Evolutionary conservation across 1,140 invertebrate genomes (phyloP).

Genomic region (Nasonia longicornis): DNA sequence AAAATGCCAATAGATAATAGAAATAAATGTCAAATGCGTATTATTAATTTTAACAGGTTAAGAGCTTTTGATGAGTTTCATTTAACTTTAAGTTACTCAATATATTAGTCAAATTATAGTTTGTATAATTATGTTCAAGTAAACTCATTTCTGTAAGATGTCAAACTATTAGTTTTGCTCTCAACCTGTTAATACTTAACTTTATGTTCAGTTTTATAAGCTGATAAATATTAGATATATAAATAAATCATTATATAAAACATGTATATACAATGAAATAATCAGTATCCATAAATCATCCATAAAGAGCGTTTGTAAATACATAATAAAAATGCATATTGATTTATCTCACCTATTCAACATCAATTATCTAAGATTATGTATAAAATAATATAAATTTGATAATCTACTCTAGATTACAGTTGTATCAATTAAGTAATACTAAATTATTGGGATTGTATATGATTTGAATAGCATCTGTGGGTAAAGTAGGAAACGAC

Average conservation of each 20-base stretch:
- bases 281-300: background rate
- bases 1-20: constrained; percentile 51
- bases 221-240: background rate
- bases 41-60: constrained; percentile 22
- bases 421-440: background rate
- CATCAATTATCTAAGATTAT: background rate
- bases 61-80: background rate
- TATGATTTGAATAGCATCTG: background rate
- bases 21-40: constrained; percentile 55
- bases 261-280: background rate
- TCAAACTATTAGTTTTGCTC: background rate
- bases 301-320: constrained; percentile 32
- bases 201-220: constrained; percentile 13
- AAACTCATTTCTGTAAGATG: background rate
- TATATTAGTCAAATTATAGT: background rate
- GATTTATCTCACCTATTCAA: background rate
- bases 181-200: constrained; percentile 22
- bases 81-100: background rate
- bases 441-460: background rate
- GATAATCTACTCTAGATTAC: background rate
- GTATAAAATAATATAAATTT: background rate
- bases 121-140: background rate
- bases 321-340: constrained; percentile 13
- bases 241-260: constrained; percentile 12
- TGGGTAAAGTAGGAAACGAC: background rate